Percentiles rank a stretch among this genome's conserved stretches.
These are phyloP conservation scores for Mirza zaza DNA, from an alignment of 2,113 vertebrate species.

Conservation along the genomic window DNA sequence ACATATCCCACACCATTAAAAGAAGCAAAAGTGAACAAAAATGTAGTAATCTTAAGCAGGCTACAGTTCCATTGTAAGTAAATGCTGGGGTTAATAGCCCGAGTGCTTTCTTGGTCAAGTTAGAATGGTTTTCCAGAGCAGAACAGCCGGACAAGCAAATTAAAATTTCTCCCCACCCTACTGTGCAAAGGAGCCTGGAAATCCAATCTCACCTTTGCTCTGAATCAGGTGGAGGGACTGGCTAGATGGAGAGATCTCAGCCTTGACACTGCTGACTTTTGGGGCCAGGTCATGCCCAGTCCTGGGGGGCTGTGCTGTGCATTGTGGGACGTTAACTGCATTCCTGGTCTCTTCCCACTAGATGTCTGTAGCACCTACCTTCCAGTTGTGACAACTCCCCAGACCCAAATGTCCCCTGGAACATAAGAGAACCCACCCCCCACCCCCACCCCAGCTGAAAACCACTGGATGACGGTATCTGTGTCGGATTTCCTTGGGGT, in stretches of 20 bases:
- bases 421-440: accelerated
- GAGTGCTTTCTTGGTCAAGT: accelerated
- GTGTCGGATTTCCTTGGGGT: not conserved
- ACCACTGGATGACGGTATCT: not conserved
- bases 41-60: accelerated
- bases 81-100: not conserved
- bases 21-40: not conserved
- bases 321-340: accelerated
- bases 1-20: not conserved
- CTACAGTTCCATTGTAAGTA: too few species aligned
- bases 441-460: not conserved
- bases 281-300: not conserved
- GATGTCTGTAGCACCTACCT: too few species aligned
- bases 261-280: not conserved
- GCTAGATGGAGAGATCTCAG: not conserved
- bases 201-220: not conserved
- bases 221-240: not conserved
- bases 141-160: too few species aligned
- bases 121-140: not conserved
- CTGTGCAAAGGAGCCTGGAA: not conserved
- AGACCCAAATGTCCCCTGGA: not conserved
- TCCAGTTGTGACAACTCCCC: not conserved
- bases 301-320: not conserved
- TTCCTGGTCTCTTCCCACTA: not conserved
- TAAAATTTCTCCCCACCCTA: not conserved